phyloP scores from a whole-genome alignment of 2,113 vertebrate genomes.

The Terrapene triunguis region DNA sequence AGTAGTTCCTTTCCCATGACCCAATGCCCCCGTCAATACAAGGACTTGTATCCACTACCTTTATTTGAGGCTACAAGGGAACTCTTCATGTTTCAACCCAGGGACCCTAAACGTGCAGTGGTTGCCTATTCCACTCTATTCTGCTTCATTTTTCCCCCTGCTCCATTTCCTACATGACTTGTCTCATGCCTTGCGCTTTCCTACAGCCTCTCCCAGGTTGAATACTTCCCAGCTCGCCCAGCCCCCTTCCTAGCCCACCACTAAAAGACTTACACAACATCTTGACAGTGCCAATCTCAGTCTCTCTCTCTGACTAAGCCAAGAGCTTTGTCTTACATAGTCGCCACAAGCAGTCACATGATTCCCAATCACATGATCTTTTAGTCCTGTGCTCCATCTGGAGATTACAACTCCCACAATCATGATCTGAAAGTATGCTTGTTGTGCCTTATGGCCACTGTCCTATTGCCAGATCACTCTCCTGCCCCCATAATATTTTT shows the following conservation, averaged over 20 bases:
- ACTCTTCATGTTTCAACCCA: too few species aligned
- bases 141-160: not conserved
- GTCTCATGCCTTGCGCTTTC: not conserved
- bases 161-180: not conserved
- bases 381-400: not conserved
- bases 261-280: not conserved
- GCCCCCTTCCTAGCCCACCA: not conserved
- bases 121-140: not conserved
- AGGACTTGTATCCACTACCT: too few species aligned
- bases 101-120: accelerated
- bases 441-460: not conserved
- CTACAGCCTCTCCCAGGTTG: not conserved
- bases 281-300: too few species aligned
- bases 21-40: too few species aligned
- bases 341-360: not conserved
- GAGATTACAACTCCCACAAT: not conserved
- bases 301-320: not conserved
- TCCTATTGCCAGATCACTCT: too few species aligned
- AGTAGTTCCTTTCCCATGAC: too few species aligned
- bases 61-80: too few species aligned
- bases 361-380: not conserved
- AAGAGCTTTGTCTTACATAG: not conserved
- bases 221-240: not conserved
- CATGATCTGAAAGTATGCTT: accelerated
- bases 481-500: not conserved